phyloP scores from a whole-genome alignment of 2,888 invertebrate species.

The Ethmia dodecea region DNA sequence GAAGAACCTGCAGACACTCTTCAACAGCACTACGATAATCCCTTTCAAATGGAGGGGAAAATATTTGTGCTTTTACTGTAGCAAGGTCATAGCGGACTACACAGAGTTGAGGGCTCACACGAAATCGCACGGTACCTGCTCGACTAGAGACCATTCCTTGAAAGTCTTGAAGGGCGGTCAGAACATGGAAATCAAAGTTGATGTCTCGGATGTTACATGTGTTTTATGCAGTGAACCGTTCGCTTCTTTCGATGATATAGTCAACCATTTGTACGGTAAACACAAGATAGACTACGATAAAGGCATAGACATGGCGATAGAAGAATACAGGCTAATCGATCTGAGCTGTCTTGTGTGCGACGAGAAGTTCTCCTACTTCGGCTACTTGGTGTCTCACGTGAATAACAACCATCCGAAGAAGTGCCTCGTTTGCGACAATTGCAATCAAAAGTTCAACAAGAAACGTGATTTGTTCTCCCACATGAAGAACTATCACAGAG shows the following conservation, averaged over 20 bases:
- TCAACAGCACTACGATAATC: slow-evolving; percentile 64
- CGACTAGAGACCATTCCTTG: slow-evolving; percentile 55
- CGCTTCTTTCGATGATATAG: slow-evolving; percentile 34
- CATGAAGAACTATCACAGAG: slow-evolving; percentile 66
- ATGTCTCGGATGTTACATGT: slow-evolving; percentile 54
- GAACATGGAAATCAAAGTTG: slow-evolving; percentile 69
- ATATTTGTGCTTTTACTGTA: slow-evolving; percentile 67
- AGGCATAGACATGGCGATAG: slow-evolving; percentile 61
- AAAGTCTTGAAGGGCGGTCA: slow-evolving; percentile 63
- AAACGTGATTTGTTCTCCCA: slow-evolving; percentile 62
- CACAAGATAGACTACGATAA: slow-evolving; percentile 55
- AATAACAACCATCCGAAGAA: slow-evolving; percentile 64
- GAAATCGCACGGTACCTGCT: slow-evolving; percentile 54
- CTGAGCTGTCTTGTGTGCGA: slow-evolving; percentile 51
- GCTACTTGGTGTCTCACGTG: slow-evolving; percentile 61
- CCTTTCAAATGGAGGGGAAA: slow-evolving; percentile 72
- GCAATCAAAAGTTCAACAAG: slow-evolving; percentile 64
- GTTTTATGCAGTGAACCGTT: slow-evolving; percentile 48
- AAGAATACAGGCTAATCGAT: slow-evolving; percentile 52
- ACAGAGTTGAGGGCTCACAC: slow-evolving; percentile 53
- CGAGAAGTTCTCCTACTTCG: slow-evolving; percentile 60
- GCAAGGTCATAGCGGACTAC: slow-evolving; percentile 53
- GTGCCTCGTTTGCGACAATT: slow-evolving; percentile 60
- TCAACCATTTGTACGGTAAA: slow-evolving; percentile 46
- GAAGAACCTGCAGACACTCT: slow-evolving; percentile 58